These are phyloP conservation scores for Poeciliopsis prolifica DNA, from an alignment of 2,113 vertebrate species.

Conservation along the genomic window DNA sequence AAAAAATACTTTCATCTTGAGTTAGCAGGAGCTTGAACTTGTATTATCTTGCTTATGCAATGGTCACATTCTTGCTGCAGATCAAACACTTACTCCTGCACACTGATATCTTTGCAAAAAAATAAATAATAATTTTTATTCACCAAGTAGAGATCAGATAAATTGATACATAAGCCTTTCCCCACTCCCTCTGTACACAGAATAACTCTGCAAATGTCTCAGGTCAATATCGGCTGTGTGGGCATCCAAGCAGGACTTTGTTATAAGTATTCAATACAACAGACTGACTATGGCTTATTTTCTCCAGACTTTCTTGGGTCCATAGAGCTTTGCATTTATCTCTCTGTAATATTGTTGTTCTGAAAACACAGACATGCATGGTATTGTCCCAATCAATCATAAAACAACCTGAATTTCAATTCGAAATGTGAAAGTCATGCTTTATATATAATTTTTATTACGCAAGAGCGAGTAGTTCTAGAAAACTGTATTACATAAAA, in stretches of 20 bases:
- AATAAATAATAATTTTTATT: background rate
- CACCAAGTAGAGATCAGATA: slow-evolving; percentile 7
- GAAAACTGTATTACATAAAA: background rate
- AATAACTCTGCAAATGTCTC: slow-evolving; percentile 22
- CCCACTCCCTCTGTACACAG: slow-evolving; percentile 10
- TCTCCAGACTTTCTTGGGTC: slow-evolving; percentile 20
- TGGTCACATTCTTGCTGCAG: background rate
- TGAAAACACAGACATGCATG: slow-evolving; percentile 7
- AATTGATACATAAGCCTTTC: slow-evolving; percentile 29
- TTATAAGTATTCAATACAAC: slow-evolving; percentile 15
- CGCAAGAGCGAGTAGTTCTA: background rate
- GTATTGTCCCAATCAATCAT: background rate
- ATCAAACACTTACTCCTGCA: slow-evolving; percentile 2
- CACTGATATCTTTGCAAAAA: background rate
- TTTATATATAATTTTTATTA: background rate
- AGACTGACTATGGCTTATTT: slow-evolving; percentile 21
- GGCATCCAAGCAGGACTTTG: slow-evolving; percentile 36
- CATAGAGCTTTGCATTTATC: slow-evolving; percentile 38
- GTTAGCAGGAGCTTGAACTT: background rate
- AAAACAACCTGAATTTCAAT: background rate
- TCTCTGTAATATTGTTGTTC: slow-evolving; percentile 6
- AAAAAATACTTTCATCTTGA: background rate
- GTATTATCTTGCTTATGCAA: slow-evolving; percentile 5
- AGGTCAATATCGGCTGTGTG: slow-evolving; percentile 25
- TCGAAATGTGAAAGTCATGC: background rate